Conservation (phyloP, 23 tunicate genomes). For the Phallusia fumigata region DNA sequence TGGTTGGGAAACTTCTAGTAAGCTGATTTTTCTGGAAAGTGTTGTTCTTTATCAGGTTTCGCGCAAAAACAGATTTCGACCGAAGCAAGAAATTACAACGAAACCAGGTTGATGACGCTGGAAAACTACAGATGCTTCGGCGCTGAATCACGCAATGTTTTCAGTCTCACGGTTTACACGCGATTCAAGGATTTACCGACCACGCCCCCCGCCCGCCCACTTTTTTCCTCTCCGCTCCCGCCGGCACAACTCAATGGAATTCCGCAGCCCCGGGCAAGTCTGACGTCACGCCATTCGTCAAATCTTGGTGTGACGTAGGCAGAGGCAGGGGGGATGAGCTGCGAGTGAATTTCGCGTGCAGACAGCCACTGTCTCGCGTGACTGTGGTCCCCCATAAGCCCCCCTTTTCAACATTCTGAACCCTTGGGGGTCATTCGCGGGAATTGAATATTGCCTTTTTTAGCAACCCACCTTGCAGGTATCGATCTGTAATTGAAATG, state of each 20-base stretch:
- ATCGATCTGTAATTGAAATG: too few species aligned
- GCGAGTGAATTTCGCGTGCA: neutral
- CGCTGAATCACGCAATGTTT: neutral
- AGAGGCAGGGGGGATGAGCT: neutral
- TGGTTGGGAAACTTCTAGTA: too few species aligned
- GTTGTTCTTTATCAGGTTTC: neutral
- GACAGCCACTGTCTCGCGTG: constrained; percentile 4
- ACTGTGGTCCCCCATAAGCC: neutral
- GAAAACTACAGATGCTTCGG: neutral
- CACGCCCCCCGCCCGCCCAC: neutral
- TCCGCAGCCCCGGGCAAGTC: constrained; percentile 4
- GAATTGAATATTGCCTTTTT: too few species aligned
- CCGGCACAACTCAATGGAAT: neutral
- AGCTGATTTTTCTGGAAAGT: too few species aligned
- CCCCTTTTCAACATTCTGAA: too few species aligned
- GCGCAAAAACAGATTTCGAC: neutral
- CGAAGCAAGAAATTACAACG: neutral
- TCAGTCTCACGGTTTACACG: neutral
- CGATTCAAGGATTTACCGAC: neutral
- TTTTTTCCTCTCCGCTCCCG: neutral
- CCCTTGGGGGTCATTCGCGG: too few species aligned
- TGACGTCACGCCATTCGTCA: constrained; percentile 10
- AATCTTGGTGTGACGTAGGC: neutral
- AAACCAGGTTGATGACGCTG: neutral
- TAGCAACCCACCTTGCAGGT: too few species aligned